A percentile compares a stretch with the other conserved stretches of the same genome.
Evolutionary conservation across 2,888 invertebrate genomes (phyloP).

Genomic region (Malthinus flaveolus): DNA sequence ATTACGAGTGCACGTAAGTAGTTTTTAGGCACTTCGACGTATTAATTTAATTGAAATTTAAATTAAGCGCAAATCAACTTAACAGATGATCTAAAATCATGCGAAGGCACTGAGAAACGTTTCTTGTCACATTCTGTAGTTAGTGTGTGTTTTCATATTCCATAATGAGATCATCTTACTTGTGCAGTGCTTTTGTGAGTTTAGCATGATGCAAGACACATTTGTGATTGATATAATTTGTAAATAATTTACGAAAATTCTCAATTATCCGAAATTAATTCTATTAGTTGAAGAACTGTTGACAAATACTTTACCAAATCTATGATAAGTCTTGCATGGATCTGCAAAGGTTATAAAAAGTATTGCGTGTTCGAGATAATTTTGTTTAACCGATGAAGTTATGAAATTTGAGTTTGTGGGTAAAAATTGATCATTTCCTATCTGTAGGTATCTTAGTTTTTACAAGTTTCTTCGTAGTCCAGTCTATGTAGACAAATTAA

Average conservation of each 20-base stretch:
- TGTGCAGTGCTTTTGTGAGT: slow-evolving; percentile 26
- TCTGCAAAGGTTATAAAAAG: too few relatives aligned
- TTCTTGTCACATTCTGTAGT: slow-evolving; percentile 23
- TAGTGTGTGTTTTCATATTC: slow-evolving; percentile 19
- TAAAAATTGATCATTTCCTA: too few relatives aligned
- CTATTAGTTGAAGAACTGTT: too few relatives aligned
- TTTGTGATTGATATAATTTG: slow-evolving; percentile 5
- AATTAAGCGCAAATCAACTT: neutral
- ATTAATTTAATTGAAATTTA: slow-evolving; percentile 3
- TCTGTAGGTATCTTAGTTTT: too few relatives aligned
- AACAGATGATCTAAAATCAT: slow-evolving; percentile 21
- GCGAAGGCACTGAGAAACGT: slow-evolving; percentile 51
- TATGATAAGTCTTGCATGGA: too few relatives aligned
- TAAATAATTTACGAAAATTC: neutral
- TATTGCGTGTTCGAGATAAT: too few relatives aligned
- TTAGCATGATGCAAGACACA: slow-evolving; percentile 19
- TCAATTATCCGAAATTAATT: neutral
- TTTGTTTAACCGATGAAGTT: too few relatives aligned
- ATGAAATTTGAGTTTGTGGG: too few relatives aligned
- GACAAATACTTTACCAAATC: too few relatives aligned
- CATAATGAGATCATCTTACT: slow-evolving; percentile 17
- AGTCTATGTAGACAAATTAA: too few relatives aligned
- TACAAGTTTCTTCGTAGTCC: too few relatives aligned
- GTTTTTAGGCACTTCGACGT: slow-evolving; percentile 2
- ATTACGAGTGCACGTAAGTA: slow-evolving; percentile 98